Evolutionary conservation across 2,888 invertebrate genomes (phyloP), one percentile per base, ranked within the genome.

Genomic region (Drosophila engyochracea): DNA sequence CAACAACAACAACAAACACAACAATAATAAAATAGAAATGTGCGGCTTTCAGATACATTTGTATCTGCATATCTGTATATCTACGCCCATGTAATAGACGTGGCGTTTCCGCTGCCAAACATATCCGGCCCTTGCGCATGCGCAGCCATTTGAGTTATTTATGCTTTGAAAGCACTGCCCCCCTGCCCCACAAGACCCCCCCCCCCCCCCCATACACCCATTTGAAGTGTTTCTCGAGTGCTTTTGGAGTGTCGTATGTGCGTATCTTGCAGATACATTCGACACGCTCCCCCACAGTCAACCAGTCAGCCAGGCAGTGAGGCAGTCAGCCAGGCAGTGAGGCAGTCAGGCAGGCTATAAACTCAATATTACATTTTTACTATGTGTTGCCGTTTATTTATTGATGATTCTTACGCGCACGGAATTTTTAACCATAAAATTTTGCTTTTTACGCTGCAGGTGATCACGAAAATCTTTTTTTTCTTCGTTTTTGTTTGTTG

Each of bases 351-450:
- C 62, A 25, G 65, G 83, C 80, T 63, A 85, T 82, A 82, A 80
- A 82, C 76, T 75, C 66, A 71, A 71, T 80, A 83, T 82, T 74
- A 76, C 79, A 79, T 83, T 83, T 89, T 86, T 74, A 86, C 76
- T 83, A 89, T 89, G 91, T 90, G 91, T 86, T 81, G 80, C 84
- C 70, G 81, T 81, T 90, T 84, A 86, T 90, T 85, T 85, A 85
- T 85, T 90, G 91, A 90, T 79, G 89, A 76, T 83, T 89, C 74
- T 75, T 89, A 85, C 87, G 91, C 89, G 82, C 75, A 49, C 74
- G 73, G 87, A 83, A 85, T 85, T 81, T 89, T 90, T 76, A 74
- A 86, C 70, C 91, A 85, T 85, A 90, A 85, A 85, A 83, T 71
- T 78, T 78, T 51, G 78, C 81, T 89, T 90, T 90, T 85, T 81